Percentiles rank a stretch among this genome's conserved stretches.
phyloP scores from a whole-genome alignment of 1,140 invertebrate species.

The Zaprionus capensis region DNA sequence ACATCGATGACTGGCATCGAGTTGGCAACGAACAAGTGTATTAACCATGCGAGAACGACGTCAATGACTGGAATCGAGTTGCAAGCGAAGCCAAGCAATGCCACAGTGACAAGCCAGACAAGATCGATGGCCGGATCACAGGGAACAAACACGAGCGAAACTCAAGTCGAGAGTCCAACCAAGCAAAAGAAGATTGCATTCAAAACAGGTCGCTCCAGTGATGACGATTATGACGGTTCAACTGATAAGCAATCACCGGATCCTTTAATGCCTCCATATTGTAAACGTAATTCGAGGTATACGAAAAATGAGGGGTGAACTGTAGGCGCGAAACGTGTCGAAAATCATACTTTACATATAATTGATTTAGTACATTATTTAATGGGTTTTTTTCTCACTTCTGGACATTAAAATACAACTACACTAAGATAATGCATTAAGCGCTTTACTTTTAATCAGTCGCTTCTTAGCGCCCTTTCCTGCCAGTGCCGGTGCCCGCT shows the following conservation, averaged over 20 bases:
- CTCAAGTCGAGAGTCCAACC: neutral
- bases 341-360: slow-evolving; percentile 6
- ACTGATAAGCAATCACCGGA: neutral
- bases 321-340: neutral
- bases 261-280: neutral
- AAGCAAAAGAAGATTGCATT: neutral
- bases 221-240: neutral
- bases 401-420: neutral
- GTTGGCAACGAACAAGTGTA: too few relatives aligned
- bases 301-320: neutral
- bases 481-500: neutral
- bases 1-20: too few relatives aligned
- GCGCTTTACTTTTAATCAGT: slow-evolving; percentile 33
- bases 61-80: slow-evolving; percentile 29
- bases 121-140: neutral
- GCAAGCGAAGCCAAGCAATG: neutral
- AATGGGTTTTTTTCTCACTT: neutral
- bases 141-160: slow-evolving; percentile 17
- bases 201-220: neutral
- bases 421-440: slow-evolving; percentile 37
- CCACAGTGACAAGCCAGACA: neutral
- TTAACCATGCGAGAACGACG: slow-evolving; percentile 33
- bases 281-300: neutral
- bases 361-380: slow-evolving; percentile 10
- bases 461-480: slow-evolving; percentile 24